Evolutionary conservation across 1,140 invertebrate genomes (phyloP), one percentile per base, ranked within the genome.

Genomic region (Chironomus tepperi): DNA sequence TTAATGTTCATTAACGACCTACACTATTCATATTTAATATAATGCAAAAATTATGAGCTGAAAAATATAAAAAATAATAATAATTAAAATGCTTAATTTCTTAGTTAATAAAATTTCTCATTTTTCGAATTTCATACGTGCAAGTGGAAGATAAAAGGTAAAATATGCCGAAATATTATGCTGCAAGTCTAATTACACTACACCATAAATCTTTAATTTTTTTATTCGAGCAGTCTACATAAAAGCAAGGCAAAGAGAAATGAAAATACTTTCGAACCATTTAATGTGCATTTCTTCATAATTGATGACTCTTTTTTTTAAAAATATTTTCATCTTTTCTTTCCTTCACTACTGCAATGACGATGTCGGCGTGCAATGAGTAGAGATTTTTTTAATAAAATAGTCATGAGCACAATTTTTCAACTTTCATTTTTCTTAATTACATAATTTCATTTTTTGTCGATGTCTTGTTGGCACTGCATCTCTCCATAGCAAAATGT

Each of bases 351-450:
- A 57, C 47, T 57, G 47, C 47, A 57, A 57, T 57, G 47, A 57
- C n/a, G 47, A 57, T 15, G 47, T n/a, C 12, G 47, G 47, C 47
- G n/a, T 57, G 47, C 47, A 57, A 57, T 57, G 47, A 47, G 43
- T 15, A 47, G 43, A 57, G 47, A 57, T 57, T 57, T 57, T 47
- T 47, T 70, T 70, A 70, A 70, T 70, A 18, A 70, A 70, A 70
- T 7, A 70, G 19, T 70, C 65, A 70, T 70, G 65, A 70, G 65
- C 65, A 70, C 65, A 70, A 19, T 19, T 70, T 70, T 70, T 70
- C 18, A 70, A 18, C 65, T 70, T 70, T 70, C 65, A 18, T 70
- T 70, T 67, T 70, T 70, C n/a, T 57, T 57, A 10, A 12, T 57
- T 57, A 2, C 9, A 12, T 57, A 12, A 57, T 57, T 57, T 57